Base-by-base conservation (phyloP, 2,113 vertebrate species). In the Erinaceus europaeus region DNA sequence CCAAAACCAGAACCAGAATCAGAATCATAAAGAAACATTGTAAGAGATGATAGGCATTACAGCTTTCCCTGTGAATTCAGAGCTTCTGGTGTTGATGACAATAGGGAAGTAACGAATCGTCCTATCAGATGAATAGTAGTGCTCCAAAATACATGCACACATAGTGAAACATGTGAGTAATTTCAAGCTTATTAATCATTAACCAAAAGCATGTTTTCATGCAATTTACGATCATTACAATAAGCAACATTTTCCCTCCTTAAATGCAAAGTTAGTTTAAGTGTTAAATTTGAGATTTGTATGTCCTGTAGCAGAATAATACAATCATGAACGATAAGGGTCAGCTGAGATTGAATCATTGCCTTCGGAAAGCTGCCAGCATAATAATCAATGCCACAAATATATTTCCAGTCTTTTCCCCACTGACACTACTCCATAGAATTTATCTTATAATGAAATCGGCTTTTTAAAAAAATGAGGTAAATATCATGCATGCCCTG, bases 391-490 rank as follows among this genome's bases (percentile, higher is more conserved):
- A 42, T 12, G 3, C 27, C 29, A 6, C 10, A 61, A 53, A 65
- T 68, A 36, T 57, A 32, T 81, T 86, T 85, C 46, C 68, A 52
- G 23, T 59, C 38, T 55, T 90, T 36, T 20, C 11, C 18, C 18
- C 17, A 9, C 23, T 34, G 59, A 62, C 21, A 15, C 25, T 34
- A 13, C 2, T 23, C 42, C 14, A 44, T 6, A 72, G 14, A 53
- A 53, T 67, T 65, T 85, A 79, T 64, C 36, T 82, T 64, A 52
- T 32, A 40, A 61, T 73, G 53, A 94, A 91, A 90, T 84, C 62
- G 50, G 46, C 64, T 50, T 86, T n/a, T n/a, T n/a, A n/a, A n/a
- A n/a, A 84, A 81, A 85, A 50, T 21, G 18, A 86, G 32, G 20
- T 78, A 75, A 59, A 75, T 42, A 68, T 7, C 21, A 76, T 21